Evolutionary conservation across 2,888 invertebrate species (phyloP), one percentile per base, ranked within the genome.

Genomic region (Tinea trinotella): DNA sequence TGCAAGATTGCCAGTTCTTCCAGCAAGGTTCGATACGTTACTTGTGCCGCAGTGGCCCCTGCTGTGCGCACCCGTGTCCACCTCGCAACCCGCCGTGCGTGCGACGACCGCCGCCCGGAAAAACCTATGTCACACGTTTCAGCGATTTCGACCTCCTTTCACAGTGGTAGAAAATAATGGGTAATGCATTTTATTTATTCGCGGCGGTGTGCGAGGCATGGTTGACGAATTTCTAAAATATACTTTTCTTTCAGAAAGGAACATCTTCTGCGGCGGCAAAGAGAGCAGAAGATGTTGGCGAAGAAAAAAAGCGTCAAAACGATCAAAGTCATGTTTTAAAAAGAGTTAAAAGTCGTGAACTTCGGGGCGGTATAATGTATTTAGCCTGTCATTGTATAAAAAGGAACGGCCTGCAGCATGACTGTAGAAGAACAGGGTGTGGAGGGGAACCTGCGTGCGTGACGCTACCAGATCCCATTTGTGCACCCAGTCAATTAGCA

Each of bases 361-460:
- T 89, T 58, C 79, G 89, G 24, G 87, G 84, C 56, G 87, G 89
- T 17, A 70, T 86, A 40, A 81, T 89, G 74, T 84, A 87, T 63
- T 83, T 84, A 56, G 87, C 88, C 59, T 89, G 89, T 63, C 86
- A 87, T 62, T 89, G 89, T 64, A 83, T 87, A 56, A 88, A 88
- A 60, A 84, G 88, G 55, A 89, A 89, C 60, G 89, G 89, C 17
- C 74, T 89, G 24, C 89, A 89, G 64, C 89, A 89, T 61, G 84
- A 87, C 57, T 89, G 89, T 64, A 84, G 87, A 22, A 78, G 88
- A 24, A 82, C 82, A 1, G 86, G 83, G 22, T 88, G 88, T 59
- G 82, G 84, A 53, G 88, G 88, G 6, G 77, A 86, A 57, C 87
- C 87, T 0, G 60, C 82, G 3, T 90, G 89, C 60, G 63, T 87